A percentile compares a stretch with the other conserved stretches of the same genome.
Evolutionary conservation across 2,797 vertebrate species (phyloP).

Genomic region (Calcarius lapponicus): DNA sequence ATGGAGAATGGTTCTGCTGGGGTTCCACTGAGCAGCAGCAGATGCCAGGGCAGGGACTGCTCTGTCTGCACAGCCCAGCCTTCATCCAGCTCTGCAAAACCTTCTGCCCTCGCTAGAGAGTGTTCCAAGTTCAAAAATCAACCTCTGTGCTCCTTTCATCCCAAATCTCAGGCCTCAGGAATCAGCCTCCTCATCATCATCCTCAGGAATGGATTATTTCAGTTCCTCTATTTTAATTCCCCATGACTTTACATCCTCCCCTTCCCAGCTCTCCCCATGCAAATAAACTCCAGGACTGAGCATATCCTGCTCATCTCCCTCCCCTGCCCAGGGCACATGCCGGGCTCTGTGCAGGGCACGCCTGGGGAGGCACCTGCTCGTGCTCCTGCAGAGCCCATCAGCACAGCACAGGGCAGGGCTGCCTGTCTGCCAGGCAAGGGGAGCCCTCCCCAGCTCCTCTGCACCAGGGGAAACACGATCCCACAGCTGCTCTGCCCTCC

Average conservation of each 20-base stretch:
- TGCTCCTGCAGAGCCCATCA: background rate
- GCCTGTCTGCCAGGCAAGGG: background rate
- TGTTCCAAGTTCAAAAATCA: slow-evolving; percentile 10
- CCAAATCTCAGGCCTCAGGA: background rate
- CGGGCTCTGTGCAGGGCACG: background rate
- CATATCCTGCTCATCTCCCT: background rate
- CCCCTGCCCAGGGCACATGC: background rate
- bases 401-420: background rate
- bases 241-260: background rate
- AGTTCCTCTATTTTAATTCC: background rate
- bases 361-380: slow-evolving; percentile 23
- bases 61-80: background rate
- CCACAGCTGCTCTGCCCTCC: background rate
- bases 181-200: background rate
- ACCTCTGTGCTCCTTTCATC: background rate
- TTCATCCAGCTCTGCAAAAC: background rate
- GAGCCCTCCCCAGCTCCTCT: background rate
- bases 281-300: background rate
- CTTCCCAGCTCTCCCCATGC: slow-evolving; percentile 22
- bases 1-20: background rate
- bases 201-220: background rate
- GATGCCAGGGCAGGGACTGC: background rate
- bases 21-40: background rate
- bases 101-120: background rate
- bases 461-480: background rate